Base-by-base conservation (phyloP, 2,888 invertebrate species). In the Oxystoma pomonae region DNA sequence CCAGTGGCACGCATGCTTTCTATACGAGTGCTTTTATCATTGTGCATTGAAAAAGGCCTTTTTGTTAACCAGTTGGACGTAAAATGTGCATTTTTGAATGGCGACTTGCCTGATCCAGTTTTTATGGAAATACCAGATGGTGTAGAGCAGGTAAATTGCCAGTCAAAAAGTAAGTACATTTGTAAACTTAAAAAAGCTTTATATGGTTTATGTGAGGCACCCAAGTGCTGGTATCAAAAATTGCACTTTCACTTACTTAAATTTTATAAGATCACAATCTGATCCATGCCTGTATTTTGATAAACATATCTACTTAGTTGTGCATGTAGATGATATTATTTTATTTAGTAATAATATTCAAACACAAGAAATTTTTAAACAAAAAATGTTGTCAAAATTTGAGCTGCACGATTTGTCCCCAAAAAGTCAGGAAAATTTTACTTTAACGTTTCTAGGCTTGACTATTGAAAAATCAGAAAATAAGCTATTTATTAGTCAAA, bases 311-410 rank as follows among this genome's bases (percentile, higher is more conserved):
- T 65, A 58, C 53, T 52, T 65, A 18, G 12, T 65, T 12, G 51
- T 63, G 7, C 52, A 65, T 61, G 61, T 65, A 16, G 63, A 65
- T 61, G 65, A 65, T 62, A 65, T n/a, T n/a, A n/a, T 62, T 55
- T 53, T 61, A 52, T 61, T 64, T 52, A 58, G 59, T 19, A 65
- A 56, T 16, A 58, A 17, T n/a, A 19, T 1, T 7, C 1, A 1
- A 9, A 58, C 60, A 22, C 16, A 67, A 19, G 18, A 20, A 57
- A 16, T 49, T 21, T 21, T 66, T 18, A 68, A 63, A 53, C 57
- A 59, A n/a, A 57, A 60, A 12, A 60, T 67, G 17, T 35, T 61
- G 50, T 49, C 57, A 58, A 59, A 60, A 56, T 67, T 64, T 49
- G 50, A 65, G 62, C 61, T 67, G 59, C 65, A 51, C 60, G 64